A percentile compares a stretch with the other conserved stretches of the same genome.
These are phyloP conservation scores for Colostygia pectinataria DNA, from an alignment of 2,888 invertebrate species.

Conservation along the genomic window DNA sequence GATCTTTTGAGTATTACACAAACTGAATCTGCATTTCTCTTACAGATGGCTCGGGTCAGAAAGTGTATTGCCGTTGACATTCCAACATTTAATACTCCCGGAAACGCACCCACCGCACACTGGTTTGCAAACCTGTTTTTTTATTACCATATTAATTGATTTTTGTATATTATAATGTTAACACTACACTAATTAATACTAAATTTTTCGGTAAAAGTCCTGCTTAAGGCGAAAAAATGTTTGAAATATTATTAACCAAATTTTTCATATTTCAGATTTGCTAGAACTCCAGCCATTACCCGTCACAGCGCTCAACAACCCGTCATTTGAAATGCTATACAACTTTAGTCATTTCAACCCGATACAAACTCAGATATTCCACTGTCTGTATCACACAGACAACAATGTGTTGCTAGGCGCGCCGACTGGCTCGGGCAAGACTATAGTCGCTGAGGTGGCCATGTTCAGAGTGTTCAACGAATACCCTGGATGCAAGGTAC, in stretches of 20 bases:
- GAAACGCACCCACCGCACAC: constrained; percentile 96
- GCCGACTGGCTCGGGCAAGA: constrained; percentile 98
- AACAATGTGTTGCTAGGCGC: constrained; percentile 96
- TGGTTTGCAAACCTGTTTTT: constrained; percentile 64
- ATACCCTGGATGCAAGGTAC: constrained; percentile 89
- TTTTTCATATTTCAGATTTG: constrained; percentile 84
- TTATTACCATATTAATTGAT: neutral
- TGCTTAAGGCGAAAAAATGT: too few species aligned
- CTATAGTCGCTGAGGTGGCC: constrained; percentile 98
- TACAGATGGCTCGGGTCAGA: constrained; percentile 84
- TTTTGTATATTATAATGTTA: too few species aligned
- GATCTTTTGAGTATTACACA: too few species aligned
- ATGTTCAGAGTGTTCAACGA: constrained; percentile 95
- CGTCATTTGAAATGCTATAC: constrained; percentile 91
- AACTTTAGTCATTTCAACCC: constrained; percentile 98
- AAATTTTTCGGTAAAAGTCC: too few species aligned
- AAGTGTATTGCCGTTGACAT: constrained; percentile 85
- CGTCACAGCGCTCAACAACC: constrained; percentile 90
- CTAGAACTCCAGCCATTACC: constrained; percentile 96
- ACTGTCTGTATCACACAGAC: constrained; percentile 97
- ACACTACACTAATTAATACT: too few species aligned
- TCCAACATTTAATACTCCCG: constrained; percentile 95
- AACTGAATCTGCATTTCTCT: too few species aligned
- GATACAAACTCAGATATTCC: constrained; percentile 99
- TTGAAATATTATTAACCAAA: too few species aligned